Conservation (phyloP, 1,140 invertebrate species). For the Ips typographus region DNA sequence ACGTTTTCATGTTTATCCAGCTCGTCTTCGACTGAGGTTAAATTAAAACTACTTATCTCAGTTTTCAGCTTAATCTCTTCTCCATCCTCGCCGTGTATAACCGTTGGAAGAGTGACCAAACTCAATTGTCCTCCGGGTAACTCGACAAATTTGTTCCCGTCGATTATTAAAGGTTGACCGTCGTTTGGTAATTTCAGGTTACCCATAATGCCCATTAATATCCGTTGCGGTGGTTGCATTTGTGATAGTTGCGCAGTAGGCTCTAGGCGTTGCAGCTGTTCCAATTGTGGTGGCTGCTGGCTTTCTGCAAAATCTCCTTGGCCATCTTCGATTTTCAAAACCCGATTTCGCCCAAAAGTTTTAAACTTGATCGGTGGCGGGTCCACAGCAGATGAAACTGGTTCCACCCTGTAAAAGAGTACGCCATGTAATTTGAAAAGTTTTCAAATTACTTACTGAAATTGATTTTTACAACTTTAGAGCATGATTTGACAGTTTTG, state of each 20-base stretch:
- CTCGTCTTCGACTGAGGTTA: slow-evolving; percentile 33
- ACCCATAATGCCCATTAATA: slow-evolving; percentile 43
- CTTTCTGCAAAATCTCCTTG: slow-evolving; percentile 6
- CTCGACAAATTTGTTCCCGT: slow-evolving; percentile 41
- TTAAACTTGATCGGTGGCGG: slow-evolving; percentile 50
- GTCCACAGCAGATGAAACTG: slow-evolving; percentile 46
- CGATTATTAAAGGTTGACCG: slow-evolving; percentile 39
- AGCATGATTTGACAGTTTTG: too few relatives aligned
- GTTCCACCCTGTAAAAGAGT: slow-evolving; percentile 43
- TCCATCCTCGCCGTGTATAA: slow-evolving; percentile 36
- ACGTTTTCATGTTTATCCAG: slow-evolving; percentile 34
- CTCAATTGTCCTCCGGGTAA: slow-evolving; percentile 39
- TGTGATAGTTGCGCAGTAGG: slow-evolving; percentile 14
- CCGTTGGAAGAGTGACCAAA: slow-evolving; percentile 39
- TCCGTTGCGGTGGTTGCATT: slow-evolving; percentile 34
- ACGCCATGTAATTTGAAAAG: not conserved
- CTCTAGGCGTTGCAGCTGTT: slow-evolving; percentile 2
- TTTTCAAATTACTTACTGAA: slow-evolving; percentile 4
- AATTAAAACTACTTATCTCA: slow-evolving; percentile 36
- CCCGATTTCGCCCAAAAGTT: slow-evolving; percentile 41
- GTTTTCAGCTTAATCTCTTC: slow-evolving; percentile 40
- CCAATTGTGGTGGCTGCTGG: slow-evolving; percentile 14
- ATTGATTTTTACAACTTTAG: too few relatives aligned
- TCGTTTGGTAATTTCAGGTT: slow-evolving; percentile 38
- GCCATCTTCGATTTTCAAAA: slow-evolving; percentile 29